A percentile compares a stretch with the other conserved stretches of the same genome.
These are phyloP conservation scores for Petrolisthes manimaculis DNA, from an alignment of 2,888 invertebrate species.

Conservation along the genomic window DNA sequence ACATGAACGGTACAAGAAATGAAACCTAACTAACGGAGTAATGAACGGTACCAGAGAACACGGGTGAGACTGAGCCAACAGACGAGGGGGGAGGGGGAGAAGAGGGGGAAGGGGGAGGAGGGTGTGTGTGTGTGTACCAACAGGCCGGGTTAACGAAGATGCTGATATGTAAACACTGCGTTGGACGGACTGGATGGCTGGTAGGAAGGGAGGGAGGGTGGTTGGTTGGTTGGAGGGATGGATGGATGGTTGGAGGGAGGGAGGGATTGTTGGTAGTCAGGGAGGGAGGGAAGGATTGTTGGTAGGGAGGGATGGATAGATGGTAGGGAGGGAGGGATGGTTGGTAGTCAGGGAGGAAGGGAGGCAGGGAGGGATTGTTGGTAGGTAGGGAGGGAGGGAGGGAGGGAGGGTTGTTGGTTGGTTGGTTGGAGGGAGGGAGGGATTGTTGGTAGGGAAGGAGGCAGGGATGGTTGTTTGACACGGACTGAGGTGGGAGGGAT, in stretches of 20 bases:
- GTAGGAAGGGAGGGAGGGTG: not conserved
- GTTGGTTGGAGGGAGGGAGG: not conserved
- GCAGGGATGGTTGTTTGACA: not conserved
- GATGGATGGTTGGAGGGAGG: not conserved
- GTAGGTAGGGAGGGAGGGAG: not conserved
- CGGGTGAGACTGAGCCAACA: slow-evolving; percentile 35
- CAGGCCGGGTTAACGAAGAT: not conserved
- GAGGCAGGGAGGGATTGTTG: not conserved
- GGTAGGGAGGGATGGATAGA: not conserved
- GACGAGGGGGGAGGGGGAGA: slow-evolving; percentile 28
- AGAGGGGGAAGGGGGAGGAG: slow-evolving; percentile 2
- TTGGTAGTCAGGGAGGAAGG: not conserved
- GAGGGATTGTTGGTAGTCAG: no score
- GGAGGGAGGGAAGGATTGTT: not conserved
- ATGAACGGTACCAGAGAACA: slow-evolving; percentile 23
- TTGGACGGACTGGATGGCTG: not conserved
- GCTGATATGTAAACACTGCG: not conserved
- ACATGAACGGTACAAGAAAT: no score
- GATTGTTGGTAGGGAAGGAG: not conserved
- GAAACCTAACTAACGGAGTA: not conserved
- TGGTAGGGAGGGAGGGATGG: not conserved
- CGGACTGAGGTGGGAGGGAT: no score
- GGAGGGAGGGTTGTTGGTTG: not conserved
- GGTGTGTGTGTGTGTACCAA: not conserved
- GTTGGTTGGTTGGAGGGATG: not conserved